Conservation (phyloP, 1,140 invertebrate genomes). For the Heterodera carotae region DNA sequence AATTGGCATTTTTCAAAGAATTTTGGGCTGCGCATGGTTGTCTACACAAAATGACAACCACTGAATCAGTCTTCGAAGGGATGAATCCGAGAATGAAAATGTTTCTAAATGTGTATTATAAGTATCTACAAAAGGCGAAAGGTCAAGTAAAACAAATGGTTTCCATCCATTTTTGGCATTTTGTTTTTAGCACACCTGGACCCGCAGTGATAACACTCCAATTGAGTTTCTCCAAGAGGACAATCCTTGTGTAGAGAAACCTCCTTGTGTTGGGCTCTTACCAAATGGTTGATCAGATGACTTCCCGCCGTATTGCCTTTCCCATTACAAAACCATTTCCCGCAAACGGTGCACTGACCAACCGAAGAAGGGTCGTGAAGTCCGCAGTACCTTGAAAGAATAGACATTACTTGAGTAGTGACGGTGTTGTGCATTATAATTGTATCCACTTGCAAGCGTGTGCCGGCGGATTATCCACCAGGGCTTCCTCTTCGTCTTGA, state of each 20-base stretch:
- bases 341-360: conserved; percentile 95
- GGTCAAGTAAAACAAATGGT: background rate
- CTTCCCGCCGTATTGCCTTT: conserved; percentile 95
- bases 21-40: conserved; percentile 96
- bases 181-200: conserved; percentile 75
- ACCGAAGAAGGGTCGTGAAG: conserved; percentile 96
- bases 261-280: conserved; percentile 96
- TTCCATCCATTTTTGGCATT: too few species aligned
- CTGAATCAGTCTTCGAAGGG: conserved; percentile 96
- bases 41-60: conserved; percentile 94
- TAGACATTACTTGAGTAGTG: background rate
- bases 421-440: background rate
- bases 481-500: conserved; percentile 47
- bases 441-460: conserved; percentile 59
- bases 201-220: conserved; percentile 98
- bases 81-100: conserved; percentile 98
- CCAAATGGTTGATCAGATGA: conserved; percentile 97
- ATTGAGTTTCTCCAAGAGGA: conserved; percentile 90
- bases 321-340: conserved; percentile 99
- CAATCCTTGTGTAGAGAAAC: conserved; percentile 96
- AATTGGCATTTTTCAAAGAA: conserved; percentile 96
- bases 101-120: conserved; percentile 72
- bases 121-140: background rate
- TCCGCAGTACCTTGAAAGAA: conserved; percentile 78
- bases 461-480: conserved; percentile 51